Conservation (phyloP, 2,888 invertebrate genomes). For the Zhengitettix transpicula region DNA sequence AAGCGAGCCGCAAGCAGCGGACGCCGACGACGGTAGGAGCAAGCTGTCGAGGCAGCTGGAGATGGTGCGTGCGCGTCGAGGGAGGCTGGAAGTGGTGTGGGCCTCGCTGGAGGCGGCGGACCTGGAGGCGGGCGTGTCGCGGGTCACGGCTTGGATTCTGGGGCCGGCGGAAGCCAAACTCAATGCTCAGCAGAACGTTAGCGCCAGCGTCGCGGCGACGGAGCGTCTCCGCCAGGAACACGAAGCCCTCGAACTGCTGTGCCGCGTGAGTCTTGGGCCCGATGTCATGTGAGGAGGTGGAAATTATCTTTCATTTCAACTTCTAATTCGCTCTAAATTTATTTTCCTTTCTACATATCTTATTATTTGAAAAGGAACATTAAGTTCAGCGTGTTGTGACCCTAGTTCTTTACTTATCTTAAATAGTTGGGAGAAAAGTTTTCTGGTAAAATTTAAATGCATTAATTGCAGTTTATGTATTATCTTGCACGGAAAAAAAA, state of each 20-base stretch:
- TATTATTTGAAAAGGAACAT: no score
- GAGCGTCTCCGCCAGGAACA: conserved; percentile 56
- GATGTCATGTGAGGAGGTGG: no score
- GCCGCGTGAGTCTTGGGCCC: conserved; percentile 33
- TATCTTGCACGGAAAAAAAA: no score
- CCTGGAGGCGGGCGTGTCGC: conserved; percentile 45
- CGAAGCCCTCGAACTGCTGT: conserved; percentile 56
- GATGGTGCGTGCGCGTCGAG: conserved; percentile 24
- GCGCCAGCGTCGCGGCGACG: conserved; percentile 52
- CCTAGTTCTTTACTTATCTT: no score
- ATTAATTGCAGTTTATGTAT: no score
- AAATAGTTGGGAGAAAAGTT: no score
- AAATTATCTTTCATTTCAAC: no score
- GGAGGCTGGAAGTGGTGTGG: conserved; percentile 42
- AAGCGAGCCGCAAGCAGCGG: conserved; percentile 17
- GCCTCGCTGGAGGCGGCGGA: conserved; percentile 35
- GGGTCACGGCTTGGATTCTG: conserved; percentile 62
- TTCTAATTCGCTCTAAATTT: no score
- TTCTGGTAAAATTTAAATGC: no score
- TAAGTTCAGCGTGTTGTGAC: no score
- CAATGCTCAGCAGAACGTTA: conserved; percentile 51
- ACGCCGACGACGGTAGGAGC: conserved; percentile 40
- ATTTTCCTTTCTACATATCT: no score
- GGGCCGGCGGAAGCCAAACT: conserved; percentile 59
- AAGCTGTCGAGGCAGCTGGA: conserved; percentile 37